These are phyloP conservation scores for Sebastes itinus DNA, from an alignment of 2,797 vertebrate species.

Conservation along the genomic window DNA sequence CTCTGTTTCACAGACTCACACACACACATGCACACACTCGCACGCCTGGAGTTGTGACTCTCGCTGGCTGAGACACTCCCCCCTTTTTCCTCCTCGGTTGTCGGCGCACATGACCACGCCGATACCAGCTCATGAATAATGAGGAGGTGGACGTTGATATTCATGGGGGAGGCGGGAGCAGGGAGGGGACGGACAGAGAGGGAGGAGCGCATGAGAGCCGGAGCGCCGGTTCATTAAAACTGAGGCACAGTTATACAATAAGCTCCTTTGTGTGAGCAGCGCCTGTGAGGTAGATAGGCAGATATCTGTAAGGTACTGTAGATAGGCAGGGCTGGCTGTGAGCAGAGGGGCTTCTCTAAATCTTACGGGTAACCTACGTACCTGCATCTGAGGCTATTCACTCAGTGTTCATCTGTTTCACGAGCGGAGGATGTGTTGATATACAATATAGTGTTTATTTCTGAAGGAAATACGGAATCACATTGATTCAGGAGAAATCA, in stretches of 20 bases:
- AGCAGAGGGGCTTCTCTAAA: constrained; percentile 39
- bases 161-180: constrained; percentile 86
- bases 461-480: not conserved
- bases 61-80: constrained; percentile 78
- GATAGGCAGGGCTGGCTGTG: constrained; percentile 67
- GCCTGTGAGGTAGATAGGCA: constrained; percentile 46
- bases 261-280: constrained; percentile 86
- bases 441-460: not conserved
- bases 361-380: not conserved
- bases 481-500: not conserved
- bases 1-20: constrained; percentile 48
- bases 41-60: constrained; percentile 80
- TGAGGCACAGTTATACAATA: constrained; percentile 86
- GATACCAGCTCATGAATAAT: constrained; percentile 94
- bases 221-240: constrained; percentile 89
- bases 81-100: constrained; percentile 74
- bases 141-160: constrained; percentile 84
- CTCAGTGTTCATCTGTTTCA: not conserved
- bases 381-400: constrained; percentile 5
- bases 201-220: constrained; percentile 82
- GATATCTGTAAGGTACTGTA: constrained; percentile 35
- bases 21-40: constrained; percentile 43
- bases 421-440: not conserved
- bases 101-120: constrained; percentile 91
- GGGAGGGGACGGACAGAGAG: constrained; percentile 78